Evolutionary conservation across 2,797 vertebrate genomes (phyloP), one percentile per base, ranked within the genome.

Genomic region (Leuciscus waleckii): DNA sequence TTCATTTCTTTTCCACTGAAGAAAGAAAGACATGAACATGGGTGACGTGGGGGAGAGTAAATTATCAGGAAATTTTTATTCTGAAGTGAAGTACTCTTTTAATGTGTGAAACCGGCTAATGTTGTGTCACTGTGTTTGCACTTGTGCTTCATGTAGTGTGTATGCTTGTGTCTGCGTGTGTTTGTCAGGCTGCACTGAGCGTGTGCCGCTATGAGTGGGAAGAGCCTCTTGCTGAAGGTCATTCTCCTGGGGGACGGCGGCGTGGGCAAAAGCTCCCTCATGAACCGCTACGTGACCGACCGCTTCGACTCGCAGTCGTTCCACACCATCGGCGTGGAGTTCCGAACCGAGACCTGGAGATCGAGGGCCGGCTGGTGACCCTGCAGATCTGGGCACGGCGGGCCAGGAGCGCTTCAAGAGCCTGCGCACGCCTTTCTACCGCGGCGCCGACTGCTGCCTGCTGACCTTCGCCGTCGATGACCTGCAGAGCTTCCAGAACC

Each of bases 241-340:
- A 98, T 99, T 93, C 95, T 99, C 54, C 94, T 99, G 19, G 98
- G 98, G 78, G 98, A 99, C n/a, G 98, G 98, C 71, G 98, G 98
- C 32, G 98, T 99, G 82, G 98, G 98, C 83, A 99, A 99, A 91
- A 99, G 97, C 90, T 99, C 98, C 13, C 94, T 99, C 85, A 99
- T 99, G 98, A 99, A 99, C 92, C 98, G 98, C n/a, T 99, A 99
- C 3, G 98, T 99, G 90, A 98, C 97, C 5, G 97, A 99, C 94
- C 97, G 97, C 80, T 99, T 99, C 49, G 98, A 99, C 95, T 98
- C 97, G 0, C 98, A 99, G 93, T 98, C 98, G 9, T 99, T 99
- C 93, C 98, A 99, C 93, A 99, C 98, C 0, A 99, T 99, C 0
- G 98, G 98, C 1, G 98, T 99, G 82, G 98, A 99, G 93, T 99